These are phyloP conservation scores for Cephus spinipes DNA, from an alignment of 2,888 invertebrate species.

Conservation along the genomic window DNA sequence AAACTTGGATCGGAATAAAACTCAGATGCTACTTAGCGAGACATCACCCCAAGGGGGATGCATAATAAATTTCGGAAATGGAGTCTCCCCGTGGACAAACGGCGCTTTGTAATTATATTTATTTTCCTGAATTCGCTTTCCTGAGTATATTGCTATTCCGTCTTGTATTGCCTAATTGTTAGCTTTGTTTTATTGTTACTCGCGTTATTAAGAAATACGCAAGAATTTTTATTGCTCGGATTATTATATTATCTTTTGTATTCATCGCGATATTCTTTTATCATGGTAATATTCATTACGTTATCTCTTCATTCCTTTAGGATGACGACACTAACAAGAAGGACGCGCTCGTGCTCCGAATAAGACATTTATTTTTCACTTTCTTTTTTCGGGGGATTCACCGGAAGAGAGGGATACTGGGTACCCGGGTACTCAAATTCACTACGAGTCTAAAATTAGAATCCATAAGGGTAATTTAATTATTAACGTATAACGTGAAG, in stretches of 20 bases:
- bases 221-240: background rate
- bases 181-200: background rate
- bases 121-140: constrained; percentile 22
- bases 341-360: constrained; percentile 32
- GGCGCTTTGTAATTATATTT: constrained; percentile 32
- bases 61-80: constrained; percentile 39
- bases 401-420: background rate
- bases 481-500: constrained; percentile 34
- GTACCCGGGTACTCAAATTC: background rate
- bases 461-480: constrained; percentile 36
- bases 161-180: background rate
- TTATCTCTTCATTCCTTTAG: constrained; percentile 7
- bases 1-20: constrained; percentile 32
- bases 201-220: background rate
- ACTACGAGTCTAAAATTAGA: background rate
- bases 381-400: constrained; percentile 5
- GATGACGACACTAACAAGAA: background rate
- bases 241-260: background rate
- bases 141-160: background rate
- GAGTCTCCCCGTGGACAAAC: constrained; percentile 18
- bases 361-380: constrained; percentile 43
- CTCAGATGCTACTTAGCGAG: constrained; percentile 19
- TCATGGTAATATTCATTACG: constrained; percentile 11
- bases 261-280: background rate
- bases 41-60: constrained; percentile 24